Evolutionary conservation across 2,797 vertebrate species (phyloP).

Genomic region (Enteromius paludinosus): DNA sequence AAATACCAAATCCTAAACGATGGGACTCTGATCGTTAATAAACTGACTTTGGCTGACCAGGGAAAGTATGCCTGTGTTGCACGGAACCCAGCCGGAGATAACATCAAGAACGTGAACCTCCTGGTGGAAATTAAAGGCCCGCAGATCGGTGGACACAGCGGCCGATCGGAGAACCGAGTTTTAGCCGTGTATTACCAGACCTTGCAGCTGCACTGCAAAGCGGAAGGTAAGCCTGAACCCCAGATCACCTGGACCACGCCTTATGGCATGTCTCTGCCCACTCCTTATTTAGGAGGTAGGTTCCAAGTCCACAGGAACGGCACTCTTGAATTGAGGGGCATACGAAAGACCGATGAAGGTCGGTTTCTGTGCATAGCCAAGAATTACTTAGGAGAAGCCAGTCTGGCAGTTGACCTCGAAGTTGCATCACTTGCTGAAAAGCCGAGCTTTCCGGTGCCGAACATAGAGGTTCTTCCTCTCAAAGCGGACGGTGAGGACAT

Average conservation of each 20-base stretch:
- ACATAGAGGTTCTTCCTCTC: conserved; percentile 80
- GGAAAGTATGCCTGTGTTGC: conserved; percentile 81
- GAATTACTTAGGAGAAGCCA: conserved; percentile 77
- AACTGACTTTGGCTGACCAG: conserved; percentile 71
- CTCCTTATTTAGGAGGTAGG: conserved; percentile 78
- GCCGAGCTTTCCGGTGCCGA: conserved; percentile 80
- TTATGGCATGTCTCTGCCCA: conserved; percentile 72
- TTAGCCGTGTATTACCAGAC: conserved; percentile 79
- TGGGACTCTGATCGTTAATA: conserved; percentile 76
- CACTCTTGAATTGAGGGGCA: conserved; percentile 79
- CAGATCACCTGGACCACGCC: conserved; percentile 78
- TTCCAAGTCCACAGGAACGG: conserved; percentile 82
- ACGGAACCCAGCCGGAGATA: conserved; percentile 76
- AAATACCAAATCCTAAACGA: conserved; percentile 72
- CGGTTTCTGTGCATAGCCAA: conserved; percentile 76
- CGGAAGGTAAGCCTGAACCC: conserved; percentile 79
- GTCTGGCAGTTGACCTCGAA: conserved; percentile 75
- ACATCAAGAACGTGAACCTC: conserved; percentile 75
- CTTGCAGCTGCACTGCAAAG: conserved; percentile 75
- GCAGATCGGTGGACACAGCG: conserved; percentile 72
- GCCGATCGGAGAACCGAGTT: conserved; percentile 64
- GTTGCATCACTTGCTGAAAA: conserved; percentile 81
- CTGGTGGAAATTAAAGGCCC: conserved; percentile 75
- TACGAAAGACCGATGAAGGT: conserved; percentile 81
- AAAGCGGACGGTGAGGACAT: conserved; percentile 70